Percentiles rank a stretch among this genome's conserved stretches.
Evolutionary conservation across 1,140 invertebrate genomes (phyloP).

Genomic region (Tribolium castaneum): DNA sequence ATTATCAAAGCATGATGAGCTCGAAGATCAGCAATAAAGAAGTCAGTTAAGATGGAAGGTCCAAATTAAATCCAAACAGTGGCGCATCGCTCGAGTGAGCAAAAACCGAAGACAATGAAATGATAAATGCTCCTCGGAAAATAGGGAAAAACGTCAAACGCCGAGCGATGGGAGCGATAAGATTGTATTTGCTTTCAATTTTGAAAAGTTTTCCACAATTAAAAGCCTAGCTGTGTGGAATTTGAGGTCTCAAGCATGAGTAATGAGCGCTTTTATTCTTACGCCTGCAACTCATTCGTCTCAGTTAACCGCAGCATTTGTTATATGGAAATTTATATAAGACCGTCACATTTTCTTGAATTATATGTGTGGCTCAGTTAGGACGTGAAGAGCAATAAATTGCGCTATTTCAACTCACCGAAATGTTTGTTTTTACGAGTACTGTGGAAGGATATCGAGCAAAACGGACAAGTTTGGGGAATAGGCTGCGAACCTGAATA

Average conservation of each 20-base stretch:
- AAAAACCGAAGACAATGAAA: conserved; percentile 14
- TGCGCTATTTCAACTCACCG: conserved; percentile 21
- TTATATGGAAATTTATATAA: conserved; percentile 39
- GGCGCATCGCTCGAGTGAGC: not conserved
- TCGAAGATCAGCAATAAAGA: not conserved
- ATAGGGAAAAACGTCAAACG: conserved; percentile 26
- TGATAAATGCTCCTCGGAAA: conserved; percentile 16
- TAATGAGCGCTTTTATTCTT: conserved; percentile 43
- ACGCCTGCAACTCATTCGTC: conserved; percentile 40
- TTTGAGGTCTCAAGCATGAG: conserved; percentile 34
- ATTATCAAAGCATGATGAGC: not conserved
- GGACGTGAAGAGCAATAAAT: conserved; percentile 43
- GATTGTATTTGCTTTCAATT: not conserved
- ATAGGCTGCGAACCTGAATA: conserved; percentile 25
- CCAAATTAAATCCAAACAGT: conserved; percentile 23
- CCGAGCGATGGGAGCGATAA: not conserved
- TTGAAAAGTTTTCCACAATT: not conserved
- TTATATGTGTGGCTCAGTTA: conserved; percentile 41
- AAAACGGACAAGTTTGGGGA: conserved; percentile 36
- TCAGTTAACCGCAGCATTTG: conserved; percentile 38
- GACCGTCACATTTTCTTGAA: conserved; percentile 42
- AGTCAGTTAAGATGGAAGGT: not conserved
- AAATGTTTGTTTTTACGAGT: conserved; percentile 45
- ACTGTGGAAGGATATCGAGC: conserved; percentile 34
- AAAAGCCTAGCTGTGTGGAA: conserved; percentile 6